Evolutionary conservation across 2,113 vertebrate species (phyloP), one percentile per base, ranked within the genome.

Genomic region (human (Homo sapiens)): DNA sequence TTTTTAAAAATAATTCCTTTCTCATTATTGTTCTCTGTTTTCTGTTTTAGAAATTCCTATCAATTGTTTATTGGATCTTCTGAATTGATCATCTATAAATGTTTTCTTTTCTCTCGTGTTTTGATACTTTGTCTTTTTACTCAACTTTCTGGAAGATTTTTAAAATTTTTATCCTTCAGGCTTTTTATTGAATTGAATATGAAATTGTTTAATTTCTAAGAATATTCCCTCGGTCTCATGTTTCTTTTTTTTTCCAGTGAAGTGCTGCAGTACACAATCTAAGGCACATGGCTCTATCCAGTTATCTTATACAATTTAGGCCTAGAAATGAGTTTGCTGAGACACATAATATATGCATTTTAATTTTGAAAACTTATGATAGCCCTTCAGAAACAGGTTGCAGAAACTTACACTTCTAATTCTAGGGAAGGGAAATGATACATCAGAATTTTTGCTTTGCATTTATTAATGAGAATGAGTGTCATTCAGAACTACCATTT

Each of bases 191-290:
- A 72, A 52, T 91, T 75, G 6, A 89, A 61, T 87, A 25, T 95
- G 50, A 59, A 96, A 89, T 79, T 80, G 68, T 82, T 86, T 93
- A 82, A n/a, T 82, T 86, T 96, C 50, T 83, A 89, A 88, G 27
- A 81, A 8, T 81, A 66, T 35, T 59, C 14, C 64, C 48, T 97
- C 3, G 23, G 82, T 61, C 61, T 81, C 52, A 13, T 40, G 12
- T 87, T 92, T 92, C 32, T 38, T 45, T n/a, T 88, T 38, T 70
- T 45, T 48, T 7, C 18, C 48, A 84, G 1, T 81, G 48, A 84
- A 93, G 6, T 64, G 9, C 38, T 78, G 2, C 35, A 55, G 17
- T 81, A 10, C 1, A 35, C 20, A 38, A 40, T 14, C 1, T 84
- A 61, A 45, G 25, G 9, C 30, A 45, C 16, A 73, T 70, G 25